These are phyloP conservation scores for Tethya wilhelma DNA, from an alignment of 37 sponge, comb jelly and placozoan species.

Conservation along the genomic window DNA sequence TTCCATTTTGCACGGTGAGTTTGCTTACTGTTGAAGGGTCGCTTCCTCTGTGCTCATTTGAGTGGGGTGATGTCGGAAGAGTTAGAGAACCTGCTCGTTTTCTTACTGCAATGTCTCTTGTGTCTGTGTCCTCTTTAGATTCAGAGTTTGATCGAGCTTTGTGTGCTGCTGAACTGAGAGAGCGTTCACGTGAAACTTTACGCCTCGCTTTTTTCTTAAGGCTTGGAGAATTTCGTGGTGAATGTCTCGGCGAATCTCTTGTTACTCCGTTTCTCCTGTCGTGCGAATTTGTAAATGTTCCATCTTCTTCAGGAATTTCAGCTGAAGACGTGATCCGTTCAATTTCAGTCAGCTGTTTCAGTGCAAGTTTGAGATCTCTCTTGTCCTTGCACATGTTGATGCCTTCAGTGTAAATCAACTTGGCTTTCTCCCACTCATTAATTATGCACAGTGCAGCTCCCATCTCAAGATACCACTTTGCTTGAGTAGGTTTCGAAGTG, in stretches of 20 bases:
- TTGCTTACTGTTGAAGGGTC: background rate
- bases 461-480: constrained; percentile 68
- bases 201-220: no score
- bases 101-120: background rate
- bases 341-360: constrained; percentile 42
- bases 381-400: constrained; percentile 63
- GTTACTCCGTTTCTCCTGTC: background rate
- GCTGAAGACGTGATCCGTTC: constrained; percentile 30
- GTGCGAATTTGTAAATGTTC: background rate
- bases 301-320: constrained; percentile 38
- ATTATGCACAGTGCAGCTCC: constrained; percentile 62
- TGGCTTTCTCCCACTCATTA: constrained; percentile 79
- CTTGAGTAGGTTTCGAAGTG: constrained; percentile 17
- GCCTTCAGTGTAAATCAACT: constrained; percentile 67
- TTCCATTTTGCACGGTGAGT: background rate
- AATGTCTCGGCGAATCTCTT: background rate
- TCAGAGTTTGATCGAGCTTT: no score
- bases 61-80: background rate
- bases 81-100: background rate
- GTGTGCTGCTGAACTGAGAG: no score
- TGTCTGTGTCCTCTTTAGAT: background rate
- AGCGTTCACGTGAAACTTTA: no score
- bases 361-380: constrained; percentile 34
- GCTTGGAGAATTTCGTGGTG: background rate
- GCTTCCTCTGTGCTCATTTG: background rate